Conservation (phyloP, 2,888 invertebrate species). For the Balanococcus diminutus region DNA sequence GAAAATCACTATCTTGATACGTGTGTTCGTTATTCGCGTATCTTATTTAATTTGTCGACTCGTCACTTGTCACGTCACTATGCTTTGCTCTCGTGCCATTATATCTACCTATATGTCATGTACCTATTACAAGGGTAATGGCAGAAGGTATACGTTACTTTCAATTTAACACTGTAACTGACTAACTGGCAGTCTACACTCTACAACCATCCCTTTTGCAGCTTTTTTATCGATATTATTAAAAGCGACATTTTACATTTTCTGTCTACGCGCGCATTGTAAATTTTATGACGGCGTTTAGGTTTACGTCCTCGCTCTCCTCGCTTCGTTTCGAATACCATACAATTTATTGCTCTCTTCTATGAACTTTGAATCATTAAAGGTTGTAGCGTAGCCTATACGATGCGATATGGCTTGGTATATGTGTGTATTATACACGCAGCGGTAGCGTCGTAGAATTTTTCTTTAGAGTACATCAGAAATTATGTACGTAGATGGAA, state of each 20-base stretch:
- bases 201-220: neutral
- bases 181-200: neutral
- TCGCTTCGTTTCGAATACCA: neutral
- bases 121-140: neutral
- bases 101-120: neutral
- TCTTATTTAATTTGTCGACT: neutral
- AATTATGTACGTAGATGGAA: too few species aligned
- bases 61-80: too few species aligned
- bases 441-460: neutral
- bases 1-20: neutral
- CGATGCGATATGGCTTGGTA: neutral
- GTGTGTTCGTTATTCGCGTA: too few species aligned
- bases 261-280: neutral
- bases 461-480: too few species aligned
- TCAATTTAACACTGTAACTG: neutral
- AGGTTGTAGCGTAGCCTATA: neutral
- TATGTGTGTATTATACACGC: neutral
- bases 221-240: neutral
- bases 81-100: too few species aligned
- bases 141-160: too few species aligned
- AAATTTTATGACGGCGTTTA: neutral
- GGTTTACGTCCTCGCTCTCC: neutral
- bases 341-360: neutral
- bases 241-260: neutral
- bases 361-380: neutral